phyloP scores from a whole-genome alignment of 2,888 invertebrate genomes.

The Lithophane ornitopus region DNA sequence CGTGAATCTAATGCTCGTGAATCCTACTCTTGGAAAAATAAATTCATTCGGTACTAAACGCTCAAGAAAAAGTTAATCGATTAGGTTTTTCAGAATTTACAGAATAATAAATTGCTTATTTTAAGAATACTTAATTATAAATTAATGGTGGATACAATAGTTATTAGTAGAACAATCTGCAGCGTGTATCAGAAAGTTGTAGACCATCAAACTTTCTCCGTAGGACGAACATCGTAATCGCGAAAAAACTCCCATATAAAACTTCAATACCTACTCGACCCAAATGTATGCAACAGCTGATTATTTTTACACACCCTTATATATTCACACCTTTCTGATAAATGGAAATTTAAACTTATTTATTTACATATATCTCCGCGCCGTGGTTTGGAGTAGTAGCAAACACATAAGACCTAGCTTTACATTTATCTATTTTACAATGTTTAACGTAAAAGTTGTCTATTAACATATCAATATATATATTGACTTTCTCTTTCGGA shows the following conservation, averaged over 20 bases:
- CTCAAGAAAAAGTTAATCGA: neutral
- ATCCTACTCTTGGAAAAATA: neutral
- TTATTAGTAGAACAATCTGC: neutral
- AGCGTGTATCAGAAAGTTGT: neutral
- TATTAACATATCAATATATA: slow-evolving; percentile 93
- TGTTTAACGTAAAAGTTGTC: slow-evolving; percentile 92
- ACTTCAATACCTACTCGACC: neutral
- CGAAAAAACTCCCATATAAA: neutral
- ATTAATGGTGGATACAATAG: neutral
- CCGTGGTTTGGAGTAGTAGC: slow-evolving; percentile 93
- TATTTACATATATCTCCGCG: slow-evolving; percentile 88
- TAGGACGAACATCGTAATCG: neutral
- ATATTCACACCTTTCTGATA: neutral
- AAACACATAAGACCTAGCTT: slow-evolving; percentile 92
- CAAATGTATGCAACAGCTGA: neutral
- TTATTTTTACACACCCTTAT: neutral
- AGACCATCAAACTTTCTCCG: neutral
- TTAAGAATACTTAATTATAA: neutral
- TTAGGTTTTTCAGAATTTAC: neutral
- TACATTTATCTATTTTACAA: slow-evolving; percentile 88
- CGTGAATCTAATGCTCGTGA: neutral
- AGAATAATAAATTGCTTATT: neutral
- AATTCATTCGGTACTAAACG: neutral
- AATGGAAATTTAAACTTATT: slow-evolving; percentile 29
- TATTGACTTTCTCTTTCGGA: slow-evolving; percentile 91